phyloP scores from a whole-genome alignment of 2,888 invertebrate genomes.

The Osedax frankpressi region DNA sequence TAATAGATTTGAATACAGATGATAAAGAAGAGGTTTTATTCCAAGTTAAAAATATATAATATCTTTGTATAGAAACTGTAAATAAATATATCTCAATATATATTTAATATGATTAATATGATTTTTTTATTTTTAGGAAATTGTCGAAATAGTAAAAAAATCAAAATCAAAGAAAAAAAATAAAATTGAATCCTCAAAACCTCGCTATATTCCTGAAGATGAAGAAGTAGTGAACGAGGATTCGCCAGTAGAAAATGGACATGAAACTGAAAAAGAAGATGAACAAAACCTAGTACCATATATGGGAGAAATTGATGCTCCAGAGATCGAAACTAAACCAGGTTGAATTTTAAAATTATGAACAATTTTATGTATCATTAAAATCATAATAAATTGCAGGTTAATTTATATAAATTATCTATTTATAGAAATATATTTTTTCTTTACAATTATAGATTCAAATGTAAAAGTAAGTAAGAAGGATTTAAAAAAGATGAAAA shows the following conservation, averaged over 20 bases:
- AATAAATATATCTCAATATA: background rate
- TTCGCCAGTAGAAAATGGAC: slow-evolving; percentile 5
- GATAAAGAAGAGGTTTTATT: slow-evolving; percentile 22
- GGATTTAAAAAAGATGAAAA: slow-evolving; percentile 42
- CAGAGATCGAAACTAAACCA: background rate
- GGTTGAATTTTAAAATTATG: no score
- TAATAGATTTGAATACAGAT: slow-evolving; percentile 30
- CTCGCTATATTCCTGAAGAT: background rate
- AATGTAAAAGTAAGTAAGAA: slow-evolving; percentile 36
- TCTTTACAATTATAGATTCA: background rate
- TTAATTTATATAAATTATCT: background rate
- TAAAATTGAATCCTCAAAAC: background rate
- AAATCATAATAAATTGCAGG: background rate
- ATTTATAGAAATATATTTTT: background rate
- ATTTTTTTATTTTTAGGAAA: background rate
- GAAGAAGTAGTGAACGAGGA: background rate
- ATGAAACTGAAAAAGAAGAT: slow-evolving; percentile 14
- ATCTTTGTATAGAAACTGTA: background rate
- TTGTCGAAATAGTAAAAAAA: background rate
- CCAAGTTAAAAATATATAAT: background rate
- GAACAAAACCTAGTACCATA: slow-evolving; percentile 13
- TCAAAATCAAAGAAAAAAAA: background rate
- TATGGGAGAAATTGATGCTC: slow-evolving; percentile 3
- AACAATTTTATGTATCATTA: background rate
- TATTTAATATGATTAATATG: background rate